phyloP scores from a whole-genome alignment of 2,888 invertebrate genomes.

The Meiosimyza platycephala region DNA sequence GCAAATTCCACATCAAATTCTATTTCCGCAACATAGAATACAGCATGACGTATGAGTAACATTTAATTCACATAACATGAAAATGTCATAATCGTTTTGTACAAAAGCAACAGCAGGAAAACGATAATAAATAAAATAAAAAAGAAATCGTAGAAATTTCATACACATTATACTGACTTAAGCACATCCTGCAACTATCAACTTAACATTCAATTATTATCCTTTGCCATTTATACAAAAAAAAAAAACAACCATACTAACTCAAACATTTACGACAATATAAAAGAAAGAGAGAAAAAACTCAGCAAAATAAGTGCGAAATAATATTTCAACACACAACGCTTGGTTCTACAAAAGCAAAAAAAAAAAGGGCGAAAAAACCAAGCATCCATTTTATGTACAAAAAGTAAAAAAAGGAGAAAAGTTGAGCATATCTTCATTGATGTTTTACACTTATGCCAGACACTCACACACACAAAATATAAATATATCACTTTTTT shows the following conservation, averaged over 20 bases:
- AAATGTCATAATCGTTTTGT: slow-evolving; percentile 25
- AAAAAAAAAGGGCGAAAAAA: slow-evolving; percentile 9
- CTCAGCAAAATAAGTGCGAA: slow-evolving; percentile 23
- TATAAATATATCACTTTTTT: background rate
- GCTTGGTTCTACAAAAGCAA: slow-evolving; percentile 36
- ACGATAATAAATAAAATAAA: no score
- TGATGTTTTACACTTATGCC: slow-evolving; percentile 42
- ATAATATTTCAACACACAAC: slow-evolving; percentile 40
- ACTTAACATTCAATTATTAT: slow-evolving; percentile 45
- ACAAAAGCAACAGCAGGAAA: slow-evolving; percentile 28
- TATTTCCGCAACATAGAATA: background rate
- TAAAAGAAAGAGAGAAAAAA: slow-evolving; percentile 17
- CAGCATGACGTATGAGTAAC: slow-evolving; percentile 14
- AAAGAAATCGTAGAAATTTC: no score
- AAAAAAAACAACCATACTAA: slow-evolving; percentile 1
- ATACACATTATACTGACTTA: background rate
- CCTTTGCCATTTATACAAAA: slow-evolving; percentile 25
- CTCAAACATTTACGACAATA: background rate
- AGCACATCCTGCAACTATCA: slow-evolving; percentile 35
- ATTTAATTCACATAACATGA: background rate
- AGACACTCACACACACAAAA: slow-evolving; percentile 26
- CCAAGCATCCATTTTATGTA: slow-evolving; percentile 2
- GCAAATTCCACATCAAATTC: background rate
- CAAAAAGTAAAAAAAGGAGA: background rate
- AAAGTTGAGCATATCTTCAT: slow-evolving; percentile 30